Base-by-base conservation (phyloP, 1,140 invertebrate species). In the Drosophila burlai region DNA sequence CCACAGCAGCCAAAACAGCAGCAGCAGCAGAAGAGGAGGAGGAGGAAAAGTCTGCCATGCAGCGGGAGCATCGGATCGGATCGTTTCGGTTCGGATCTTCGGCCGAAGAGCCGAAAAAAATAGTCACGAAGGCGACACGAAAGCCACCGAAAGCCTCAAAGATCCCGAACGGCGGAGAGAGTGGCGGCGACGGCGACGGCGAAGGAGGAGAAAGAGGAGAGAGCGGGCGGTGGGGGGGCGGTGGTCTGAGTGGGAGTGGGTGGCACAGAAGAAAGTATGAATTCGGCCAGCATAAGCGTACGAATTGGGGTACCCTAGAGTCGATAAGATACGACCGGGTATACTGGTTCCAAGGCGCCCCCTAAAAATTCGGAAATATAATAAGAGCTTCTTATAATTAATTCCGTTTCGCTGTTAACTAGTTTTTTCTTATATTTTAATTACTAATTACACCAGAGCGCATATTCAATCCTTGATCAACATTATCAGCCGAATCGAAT, bases 211-310 rank as follows among this genome's bases (percentile, higher is more conserved):
- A 24, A 45, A 11, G 24, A 29, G 15, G 26, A n/a, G 47, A 50
- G 24, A 40, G 36, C 4, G 34, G 24, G 24, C 24, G 24, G 24
- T 24, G 24, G 24, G n/a, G 26, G 49, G 9, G 21, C 62, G 38
- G 52, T 18, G 18, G 52, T 5, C 67, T 38, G 50, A 76, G 66
- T 76, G 67, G 62, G 60, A 79, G 73, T 73, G 69, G 69, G 66
- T 73, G 54, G 69, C 74, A 42, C 54, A 81, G 74, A 84, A 85
- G 85, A 89, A 90, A 90, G 85, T 85, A 90, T 78, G 69, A 90
- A 72, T 81, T 89, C 81, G 74, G 63, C 64, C 77, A 83, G 69
- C 82, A 84, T 49, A 59, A 71, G 43, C 67, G 31, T 49, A 42
- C 43, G 69, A 72, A 60, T 60, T 16, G 45, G 26, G 46, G 21